A percentile compares a stretch with the other conserved stretches of the same genome.
phyloP scores from a whole-genome alignment of 2,113 vertebrate genomes.

The Tachuris rubrigastra region DNA sequence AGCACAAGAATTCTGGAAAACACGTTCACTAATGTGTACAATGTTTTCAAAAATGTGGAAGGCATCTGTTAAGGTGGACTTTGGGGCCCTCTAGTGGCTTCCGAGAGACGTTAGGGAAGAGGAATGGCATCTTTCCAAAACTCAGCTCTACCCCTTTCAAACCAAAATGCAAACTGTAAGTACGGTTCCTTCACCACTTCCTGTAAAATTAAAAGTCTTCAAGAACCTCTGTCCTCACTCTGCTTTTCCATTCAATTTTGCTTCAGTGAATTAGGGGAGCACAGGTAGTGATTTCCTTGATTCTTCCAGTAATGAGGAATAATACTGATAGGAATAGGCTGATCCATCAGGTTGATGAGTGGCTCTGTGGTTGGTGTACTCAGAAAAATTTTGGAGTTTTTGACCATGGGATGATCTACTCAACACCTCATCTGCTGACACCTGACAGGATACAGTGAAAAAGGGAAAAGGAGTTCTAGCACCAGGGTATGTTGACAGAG shows the following conservation, averaged over 20 bases:
- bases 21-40: rapidly evolving
- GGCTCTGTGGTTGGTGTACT: neutral
- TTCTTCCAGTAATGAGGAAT: neutral
- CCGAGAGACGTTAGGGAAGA: neutral
- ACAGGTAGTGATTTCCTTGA: neutral
- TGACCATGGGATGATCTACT: neutral
- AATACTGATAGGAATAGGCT: neutral
- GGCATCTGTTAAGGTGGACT: neutral
- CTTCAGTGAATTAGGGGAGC: neutral
- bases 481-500: neutral
- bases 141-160: rapidly evolving
- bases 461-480: neutral
- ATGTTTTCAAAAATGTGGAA: neutral
- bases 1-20: neutral
- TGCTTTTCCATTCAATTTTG: neutral
- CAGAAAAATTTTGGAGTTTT: neutral
- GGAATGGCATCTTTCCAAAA: neutral
- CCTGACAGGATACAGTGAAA: neutral
- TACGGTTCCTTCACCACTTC: neutral
- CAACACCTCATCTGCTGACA: neutral
- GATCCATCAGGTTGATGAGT: neutral
- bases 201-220: neutral
- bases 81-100: slow-evolving; percentile 61
- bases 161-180: neutral
- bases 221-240: neutral